Conservation (phyloP, 2,797 vertebrate species). For the Gymnothorax javanicus region DNA sequence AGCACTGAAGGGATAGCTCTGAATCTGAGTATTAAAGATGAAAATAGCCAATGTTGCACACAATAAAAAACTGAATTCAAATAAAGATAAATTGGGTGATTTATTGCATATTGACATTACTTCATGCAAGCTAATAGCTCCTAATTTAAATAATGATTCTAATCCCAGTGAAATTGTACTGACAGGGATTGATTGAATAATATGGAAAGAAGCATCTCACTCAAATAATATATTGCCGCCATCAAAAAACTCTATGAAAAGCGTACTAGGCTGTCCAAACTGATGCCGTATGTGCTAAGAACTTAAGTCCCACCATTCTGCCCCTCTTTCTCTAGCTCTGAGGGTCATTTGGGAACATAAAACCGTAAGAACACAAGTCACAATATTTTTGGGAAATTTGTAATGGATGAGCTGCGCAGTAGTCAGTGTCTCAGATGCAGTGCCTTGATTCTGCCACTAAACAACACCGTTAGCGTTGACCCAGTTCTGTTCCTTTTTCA, state of each 20-base stretch:
- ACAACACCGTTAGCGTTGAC: slow-evolving; percentile 51
- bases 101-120: neutral
- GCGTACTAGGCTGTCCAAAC: neutral
- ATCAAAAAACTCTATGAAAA: neutral
- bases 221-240: neutral
- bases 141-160: neutral
- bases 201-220: neutral
- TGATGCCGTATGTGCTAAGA: neutral
- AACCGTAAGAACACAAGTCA: neutral
- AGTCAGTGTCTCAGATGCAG: slow-evolving; percentile 46
- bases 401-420: slow-evolving; percentile 53
- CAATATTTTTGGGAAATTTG: slow-evolving; percentile 48
- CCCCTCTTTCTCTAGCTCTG: neutral
- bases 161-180: neutral
- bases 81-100: neutral
- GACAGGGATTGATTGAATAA: slow-evolving; percentile 7
- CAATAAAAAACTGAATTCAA: neutral
- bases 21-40: neutral
- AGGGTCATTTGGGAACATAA: neutral
- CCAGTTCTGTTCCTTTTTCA: slow-evolving; percentile 56
- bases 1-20: neutral
- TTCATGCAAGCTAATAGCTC: neutral
- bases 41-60: neutral
- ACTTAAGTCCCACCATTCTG: neutral
- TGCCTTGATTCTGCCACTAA: slow-evolving; percentile 46